phyloP scores from a whole-genome alignment of 2,888 invertebrate species.

The Cyclophora albipunctata region DNA sequence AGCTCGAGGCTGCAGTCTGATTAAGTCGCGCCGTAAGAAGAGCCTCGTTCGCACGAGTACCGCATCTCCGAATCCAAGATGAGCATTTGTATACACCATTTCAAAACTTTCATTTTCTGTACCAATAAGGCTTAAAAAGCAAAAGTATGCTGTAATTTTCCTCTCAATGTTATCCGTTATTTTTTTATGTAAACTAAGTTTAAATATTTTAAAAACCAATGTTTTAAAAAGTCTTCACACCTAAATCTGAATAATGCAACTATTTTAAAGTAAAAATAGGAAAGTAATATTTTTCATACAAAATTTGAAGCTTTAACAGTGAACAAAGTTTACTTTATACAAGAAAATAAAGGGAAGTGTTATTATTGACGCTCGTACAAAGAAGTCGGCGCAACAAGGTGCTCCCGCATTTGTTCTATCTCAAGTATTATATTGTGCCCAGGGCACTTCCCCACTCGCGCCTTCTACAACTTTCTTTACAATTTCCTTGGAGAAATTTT shows the following conservation, averaged over 20 bases:
- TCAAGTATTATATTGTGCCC: constrained; percentile 56
- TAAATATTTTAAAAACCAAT: too few species aligned
- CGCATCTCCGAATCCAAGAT: constrained; percentile 46
- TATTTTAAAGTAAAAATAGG: too few species aligned
- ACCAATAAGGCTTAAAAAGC: background rate
- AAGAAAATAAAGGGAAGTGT: constrained; percentile 38
- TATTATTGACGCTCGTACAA: constrained; percentile 46
- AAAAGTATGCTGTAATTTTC: constrained; percentile 16
- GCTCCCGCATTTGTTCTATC: constrained; percentile 52
- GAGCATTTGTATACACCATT: constrained; percentile 32
- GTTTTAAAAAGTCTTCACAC: too few species aligned
- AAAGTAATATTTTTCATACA: background rate
- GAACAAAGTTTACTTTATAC: constrained; percentile 25
- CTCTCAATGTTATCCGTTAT: too few species aligned
- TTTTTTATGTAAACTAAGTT: too few species aligned
- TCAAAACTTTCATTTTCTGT: background rate
- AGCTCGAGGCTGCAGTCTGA: constrained; percentile 64
- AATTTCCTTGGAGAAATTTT: constrained; percentile 54
- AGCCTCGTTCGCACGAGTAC: constrained; percentile 30
- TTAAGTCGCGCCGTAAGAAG: constrained; percentile 57
- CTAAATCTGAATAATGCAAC: too few species aligned
- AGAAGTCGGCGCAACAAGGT: constrained; percentile 49
- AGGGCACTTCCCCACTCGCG: constrained; percentile 46
- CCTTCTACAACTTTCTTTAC: constrained; percentile 53
- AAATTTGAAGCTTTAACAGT: constrained; percentile 10